phyloP scores from a whole-genome alignment of 2,797 vertebrate species.

The Lerista edwardsae region DNA sequence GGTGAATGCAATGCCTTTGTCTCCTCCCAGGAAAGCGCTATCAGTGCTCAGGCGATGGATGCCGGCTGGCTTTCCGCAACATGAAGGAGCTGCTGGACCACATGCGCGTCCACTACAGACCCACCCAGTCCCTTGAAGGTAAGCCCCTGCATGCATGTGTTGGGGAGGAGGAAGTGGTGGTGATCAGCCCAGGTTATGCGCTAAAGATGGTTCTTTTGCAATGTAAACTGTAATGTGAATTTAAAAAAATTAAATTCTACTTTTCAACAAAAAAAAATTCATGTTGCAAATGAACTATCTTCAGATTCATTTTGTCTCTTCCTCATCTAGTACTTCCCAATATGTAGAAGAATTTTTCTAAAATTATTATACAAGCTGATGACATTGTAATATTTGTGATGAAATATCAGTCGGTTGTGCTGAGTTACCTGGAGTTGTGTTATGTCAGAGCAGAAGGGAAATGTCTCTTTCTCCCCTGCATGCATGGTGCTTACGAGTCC shows the following conservation, averaged over 20 bases:
- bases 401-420: not conserved
- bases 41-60: conserved; percentile 86
- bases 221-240: too few species aligned
- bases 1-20: fast-evolving
- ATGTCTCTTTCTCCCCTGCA: not conserved
- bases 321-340: too few species aligned
- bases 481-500: not conserved
- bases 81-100: conserved; percentile 82
- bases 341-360: not conserved
- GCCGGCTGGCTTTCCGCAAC: conserved; percentile 85
- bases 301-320: too few species aligned
- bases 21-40: conserved; percentile 74
- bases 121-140: conserved; percentile 90
- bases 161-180: fast-evolving
- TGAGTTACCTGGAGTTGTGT: not conserved
- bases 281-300: too few species aligned
- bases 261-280: too few species aligned
- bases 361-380: fast-evolving
- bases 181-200: too few species aligned
- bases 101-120: conserved; percentile 84
- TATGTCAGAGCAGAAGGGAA: not conserved
- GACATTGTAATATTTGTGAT: not conserved
- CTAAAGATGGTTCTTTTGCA: too few species aligned
- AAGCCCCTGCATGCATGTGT: conserved; percentile 28
- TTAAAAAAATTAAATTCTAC: too few species aligned